Percentiles rank a stretch among this genome's conserved stretches.
phyloP scores from a whole-genome alignment of 53 echinoderm and acorn worm species.

The Actinopyga echinites region DNA sequence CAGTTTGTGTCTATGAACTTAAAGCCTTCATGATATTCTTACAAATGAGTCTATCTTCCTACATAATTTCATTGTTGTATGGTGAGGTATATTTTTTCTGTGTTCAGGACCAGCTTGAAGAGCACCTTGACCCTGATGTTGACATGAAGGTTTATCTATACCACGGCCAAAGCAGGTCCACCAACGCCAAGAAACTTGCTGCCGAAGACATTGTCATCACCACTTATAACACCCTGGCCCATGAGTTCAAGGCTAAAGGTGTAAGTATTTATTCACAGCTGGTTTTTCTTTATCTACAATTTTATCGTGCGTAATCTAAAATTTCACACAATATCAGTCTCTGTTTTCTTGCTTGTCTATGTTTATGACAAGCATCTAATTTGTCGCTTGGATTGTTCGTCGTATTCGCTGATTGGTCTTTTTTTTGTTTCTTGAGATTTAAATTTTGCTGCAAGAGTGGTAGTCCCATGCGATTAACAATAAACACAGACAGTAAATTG shows the following conservation, averaged over 20 bases:
- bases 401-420: too few relatives aligned
- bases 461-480: too few relatives aligned
- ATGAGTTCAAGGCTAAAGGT: constrained; percentile 82
- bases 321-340: too few relatives aligned
- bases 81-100: background rate
- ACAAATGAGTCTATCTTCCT: background rate
- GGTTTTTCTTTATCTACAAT: background rate
- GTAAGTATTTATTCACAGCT: constrained; percentile 29
- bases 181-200: constrained; percentile 53
- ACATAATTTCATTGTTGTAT: background rate
- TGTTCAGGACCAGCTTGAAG: constrained; percentile 78
- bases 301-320: too few relatives aligned
- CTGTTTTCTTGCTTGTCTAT: too few relatives aligned
- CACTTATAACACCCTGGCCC: constrained; percentile 83
- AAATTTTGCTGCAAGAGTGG: too few relatives aligned
- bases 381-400: too few relatives aligned
- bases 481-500: too few relatives aligned
- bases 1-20: background rate
- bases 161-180: constrained; percentile 70
- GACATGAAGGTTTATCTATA: constrained; percentile 71
- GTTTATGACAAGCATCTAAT: too few relatives aligned
- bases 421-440: too few relatives aligned
- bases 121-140: constrained; percentile 74
- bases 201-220: constrained; percentile 81
- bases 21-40: background rate